A percentile compares a stretch with the other conserved stretches of the same genome.
Evolutionary conservation across 2,888 invertebrate genomes (phyloP).

Genomic region (Trisateles emortualis): DNA sequence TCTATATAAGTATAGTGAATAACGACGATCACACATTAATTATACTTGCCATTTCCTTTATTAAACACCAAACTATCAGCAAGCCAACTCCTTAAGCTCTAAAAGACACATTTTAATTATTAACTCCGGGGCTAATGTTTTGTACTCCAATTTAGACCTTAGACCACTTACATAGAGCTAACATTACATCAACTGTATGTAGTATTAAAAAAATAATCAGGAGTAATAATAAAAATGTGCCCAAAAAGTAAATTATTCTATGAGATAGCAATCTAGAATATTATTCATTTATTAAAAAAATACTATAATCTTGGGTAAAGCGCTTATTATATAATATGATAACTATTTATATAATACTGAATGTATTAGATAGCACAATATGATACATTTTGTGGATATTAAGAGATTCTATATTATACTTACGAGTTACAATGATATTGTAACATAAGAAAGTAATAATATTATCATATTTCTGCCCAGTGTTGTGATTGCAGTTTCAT

Average conservation of each 20-base stretch:
- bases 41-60: constrained; percentile 25
- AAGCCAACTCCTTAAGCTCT: constrained; percentile 46
- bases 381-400: constrained; percentile 33
- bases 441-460: constrained; percentile 18
- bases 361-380: constrained; percentile 52
- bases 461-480: constrained; percentile 7
- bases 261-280: constrained; percentile 34
- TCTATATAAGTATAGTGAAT: constrained; percentile 25
- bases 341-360: constrained; percentile 66
- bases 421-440: constrained; percentile 12
- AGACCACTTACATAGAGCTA: constrained; percentile 21
- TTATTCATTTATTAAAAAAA: constrained; percentile 68
- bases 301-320: constrained; percentile 72
- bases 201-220: constrained; percentile 25
- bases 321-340: constrained; percentile 58
- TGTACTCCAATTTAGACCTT: constrained; percentile 68
- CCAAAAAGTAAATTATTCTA: constrained; percentile 38
- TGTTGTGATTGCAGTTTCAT: constrained; percentile 10
- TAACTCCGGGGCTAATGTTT: constrained; percentile 52
- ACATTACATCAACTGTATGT: constrained; percentile 23
- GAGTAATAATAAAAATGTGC: constrained; percentile 50
- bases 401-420: constrained; percentile 28
- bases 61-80: constrained; percentile 42
- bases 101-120: constrained; percentile 54
- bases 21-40: constrained; percentile 23